Evolutionary conservation across 2,888 invertebrate genomes (phyloP).

Genomic region (Sussaba pulchella): DNA sequence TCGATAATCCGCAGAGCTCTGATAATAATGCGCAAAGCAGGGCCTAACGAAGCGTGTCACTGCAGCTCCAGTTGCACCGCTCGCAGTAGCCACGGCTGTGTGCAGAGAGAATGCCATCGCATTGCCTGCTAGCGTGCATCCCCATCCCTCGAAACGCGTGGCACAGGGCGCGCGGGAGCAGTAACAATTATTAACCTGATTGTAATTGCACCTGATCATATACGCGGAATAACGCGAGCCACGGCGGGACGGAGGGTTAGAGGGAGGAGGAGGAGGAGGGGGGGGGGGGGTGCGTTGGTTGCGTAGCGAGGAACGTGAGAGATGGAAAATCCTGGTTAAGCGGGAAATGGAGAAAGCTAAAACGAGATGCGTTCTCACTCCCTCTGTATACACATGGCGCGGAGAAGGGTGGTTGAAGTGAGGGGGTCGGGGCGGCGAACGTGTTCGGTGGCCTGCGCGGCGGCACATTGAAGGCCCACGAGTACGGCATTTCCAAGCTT

Average conservation of each 20-base stretch:
- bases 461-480: slow-evolving; percentile 66
- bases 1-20: slow-evolving; percentile 36
- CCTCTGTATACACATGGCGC: background rate
- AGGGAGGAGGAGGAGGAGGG: slow-evolving; percentile 40
- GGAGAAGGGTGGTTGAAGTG: background rate
- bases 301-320: background rate
- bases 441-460: slow-evolving; percentile 31
- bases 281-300: slow-evolving; percentile 33
- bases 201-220: slow-evolving; percentile 83
- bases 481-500: slow-evolving; percentile 68
- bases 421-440: slow-evolving; percentile 24
- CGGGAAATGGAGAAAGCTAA: slow-evolving; percentile 43
- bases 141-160: slow-evolving; percentile 68
- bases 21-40: slow-evolving; percentile 50
- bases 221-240: slow-evolving; percentile 74
- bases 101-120: slow-evolving; percentile 31
- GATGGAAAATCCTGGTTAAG: slow-evolving; percentile 22
- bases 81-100: slow-evolving; percentile 34
- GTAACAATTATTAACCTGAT: slow-evolving; percentile 82
- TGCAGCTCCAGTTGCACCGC: slow-evolving; percentile 46
- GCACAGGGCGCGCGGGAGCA: slow-evolving; percentile 55
- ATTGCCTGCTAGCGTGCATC: slow-evolving; percentile 24
- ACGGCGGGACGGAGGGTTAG: slow-evolving; percentile 56
- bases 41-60: slow-evolving; percentile 73
- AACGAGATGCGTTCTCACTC: slow-evolving; percentile 48